Base-by-base conservation (phyloP, 2,888 invertebrate species). In the Cosmorhoe ocellata region DNA sequence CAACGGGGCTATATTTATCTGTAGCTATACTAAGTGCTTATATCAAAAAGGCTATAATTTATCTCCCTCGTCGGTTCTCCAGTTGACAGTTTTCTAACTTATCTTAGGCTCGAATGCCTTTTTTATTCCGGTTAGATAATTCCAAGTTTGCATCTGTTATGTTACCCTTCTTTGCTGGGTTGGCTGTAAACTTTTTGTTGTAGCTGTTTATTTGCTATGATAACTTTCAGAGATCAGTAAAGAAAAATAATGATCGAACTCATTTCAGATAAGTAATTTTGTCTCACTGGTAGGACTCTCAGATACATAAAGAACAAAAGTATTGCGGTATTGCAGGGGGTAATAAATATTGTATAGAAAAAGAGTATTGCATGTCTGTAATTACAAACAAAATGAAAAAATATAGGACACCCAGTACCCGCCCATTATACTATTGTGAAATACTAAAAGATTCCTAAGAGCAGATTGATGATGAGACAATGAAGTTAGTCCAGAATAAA, bases 1-100 rank as follows among this genome's bases (percentile, higher is more conserved):
- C 64, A 63, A 59, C 57, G 50, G 36, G 52, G 44, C 45, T 56
- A 28, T 45, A 56, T 51, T 49, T 48, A 56, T 53, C 49, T 49
- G 28, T 53, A 32, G n/a, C n/a, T 30, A 18, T 18, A 18, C 18
- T 18, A 38, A 13, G 12, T 52, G 44, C 39, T 32, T 56, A 48
- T 48, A 44, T 58, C 53, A 54, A 52, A 46, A 33, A 47, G 44
- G 37, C 61, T 58, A 67, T 70, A 69, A 77, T 76, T 76, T 75
- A 76, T 76, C 74, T 76, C 63, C 58, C 62, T 65, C 60, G 56
- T 59, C 56, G 37, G 46, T 57, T 49, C 57, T 57, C 57, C 62
- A 64, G 64, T 68, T 74, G 74, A 71, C 73, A 71, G 63, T 71
- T 66, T 54, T 62, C 65, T 53, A 65, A 70, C 67, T 72, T 75